Base-by-base conservation (phyloP, 1,140 invertebrate species). In the Ostrea edulis region DNA sequence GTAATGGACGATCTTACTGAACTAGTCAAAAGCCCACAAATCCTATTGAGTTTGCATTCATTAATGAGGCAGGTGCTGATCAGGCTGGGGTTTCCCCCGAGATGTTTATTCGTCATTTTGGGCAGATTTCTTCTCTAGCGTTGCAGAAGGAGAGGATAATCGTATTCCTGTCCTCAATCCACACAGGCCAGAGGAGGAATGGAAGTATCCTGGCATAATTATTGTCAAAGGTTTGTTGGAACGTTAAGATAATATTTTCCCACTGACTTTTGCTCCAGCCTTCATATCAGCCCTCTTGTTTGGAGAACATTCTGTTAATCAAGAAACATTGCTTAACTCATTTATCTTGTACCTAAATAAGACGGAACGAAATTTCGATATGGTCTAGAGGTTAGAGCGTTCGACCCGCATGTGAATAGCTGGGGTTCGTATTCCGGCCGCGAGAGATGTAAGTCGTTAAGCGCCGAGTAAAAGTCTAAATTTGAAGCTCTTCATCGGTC, bases 61-160 rank as follows among this genome's bases (percentile, higher is more conserved):
- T 82, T 29, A 58, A 82, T 55, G 85, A 86, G 44, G n/a, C 53
- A 20, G 85, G 85, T 12, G 71, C 85, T 25, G 85, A 86, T 86
- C n/a, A 29, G 25, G 22, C 52, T 25, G 85, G 85, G 11, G 53
- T 86, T 22, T 86, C 85, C n/a, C n/a, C 25, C 9, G 85, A 20
- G 85, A 86, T 84, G 86, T 83, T 17, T 84, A 87, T 20, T 17
- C 81, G 8, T 51, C 82, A 1, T 88, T 88, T 77, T 88, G 65
- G 58, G 12, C n/a, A n/a, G 20, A 84, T 5, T 81, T 84, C 35
- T 84, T 88, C 44, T 58, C 25, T 2, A 55, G 53, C 22, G n/a
- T 12, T 25, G 65, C 87, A 52, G 87, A 88, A 44, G 87, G 82
- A n/a, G 87, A 88, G 53, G 87, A 85, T 14, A 14, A 20, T 20